Percentiles rank a stretch among this genome's conserved stretches.
These are phyloP conservation scores for Chouioia cunea DNA, from an alignment of 2,888 invertebrate species.

Conservation along the genomic window DNA sequence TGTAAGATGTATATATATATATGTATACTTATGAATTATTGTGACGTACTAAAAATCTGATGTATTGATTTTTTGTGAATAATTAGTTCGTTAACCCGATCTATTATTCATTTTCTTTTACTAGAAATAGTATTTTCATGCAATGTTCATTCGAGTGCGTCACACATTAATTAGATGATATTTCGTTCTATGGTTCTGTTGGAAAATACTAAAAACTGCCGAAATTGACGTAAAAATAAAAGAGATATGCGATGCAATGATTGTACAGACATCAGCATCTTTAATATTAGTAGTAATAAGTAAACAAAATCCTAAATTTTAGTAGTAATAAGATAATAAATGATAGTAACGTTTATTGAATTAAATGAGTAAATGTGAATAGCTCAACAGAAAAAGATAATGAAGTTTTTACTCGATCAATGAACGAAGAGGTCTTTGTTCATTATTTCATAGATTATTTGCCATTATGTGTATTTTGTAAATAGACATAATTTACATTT, in stretches of 20 bases:
- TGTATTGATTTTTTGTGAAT: constrained; percentile 7
- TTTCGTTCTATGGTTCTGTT: too few species aligned
- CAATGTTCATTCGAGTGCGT: too few species aligned
- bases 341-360: constrained; percentile 46
- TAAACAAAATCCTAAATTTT: constrained; percentile 58
- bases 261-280: constrained; percentile 35
- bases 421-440: constrained; percentile 55
- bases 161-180: too few species aligned
- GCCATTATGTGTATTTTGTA: constrained; percentile 67
- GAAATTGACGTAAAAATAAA: constrained; percentile 12
- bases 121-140: too few species aligned
- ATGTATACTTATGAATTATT: constrained; percentile 17
- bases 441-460: constrained; percentile 64
- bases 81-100: too few species aligned
- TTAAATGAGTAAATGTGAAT: constrained; percentile 35
- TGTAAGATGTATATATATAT: constrained; percentile 16
- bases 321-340: constrained; percentile 52
- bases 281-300: constrained; percentile 12
- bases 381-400: constrained; percentile 41
- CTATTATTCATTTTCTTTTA: too few species aligned
- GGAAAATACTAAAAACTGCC: constrained; percentile 19
- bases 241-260: constrained; percentile 16
- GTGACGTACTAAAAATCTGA: constrained; percentile 12
- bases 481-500: constrained; percentile 68
- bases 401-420: too few species aligned